These are phyloP conservation scores for Saturnia pavonia DNA, from an alignment of 2,888 invertebrate genomes.

Conservation along the genomic window DNA sequence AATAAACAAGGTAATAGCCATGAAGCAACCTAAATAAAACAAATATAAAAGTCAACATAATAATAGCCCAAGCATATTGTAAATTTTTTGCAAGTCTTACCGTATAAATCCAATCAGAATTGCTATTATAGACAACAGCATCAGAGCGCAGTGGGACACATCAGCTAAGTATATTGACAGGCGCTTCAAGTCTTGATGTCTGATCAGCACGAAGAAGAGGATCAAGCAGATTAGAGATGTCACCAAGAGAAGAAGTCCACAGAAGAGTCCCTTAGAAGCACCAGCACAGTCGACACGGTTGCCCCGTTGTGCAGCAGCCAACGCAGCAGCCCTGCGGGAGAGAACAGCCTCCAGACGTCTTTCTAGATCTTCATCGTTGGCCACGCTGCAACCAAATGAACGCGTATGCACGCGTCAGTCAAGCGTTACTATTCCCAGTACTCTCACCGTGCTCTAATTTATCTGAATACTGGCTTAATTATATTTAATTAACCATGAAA, in stretches of 20 bases:
- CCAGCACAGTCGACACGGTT: slow-evolving; percentile 97
- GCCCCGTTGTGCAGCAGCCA: slow-evolving; percentile 91
- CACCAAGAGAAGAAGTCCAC: slow-evolving; percentile 93
- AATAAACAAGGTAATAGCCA: slow-evolving; percentile 30
- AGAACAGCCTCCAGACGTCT: slow-evolving; percentile 94
- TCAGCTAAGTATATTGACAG: slow-evolving; percentile 95
- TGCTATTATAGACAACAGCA: slow-evolving; percentile 93
- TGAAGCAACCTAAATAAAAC: slow-evolving; percentile 18
- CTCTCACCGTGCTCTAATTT: slow-evolving; percentile 3
- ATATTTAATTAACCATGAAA: neutral
- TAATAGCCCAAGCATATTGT: slow-evolving; percentile 14
- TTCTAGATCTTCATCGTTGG: slow-evolving; percentile 91
- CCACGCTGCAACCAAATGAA: slow-evolving; percentile 81
- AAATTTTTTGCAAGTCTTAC: slow-evolving; percentile 68
- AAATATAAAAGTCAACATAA: neutral
- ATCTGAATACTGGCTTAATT: neutral
- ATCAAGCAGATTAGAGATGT: slow-evolving; percentile 96
- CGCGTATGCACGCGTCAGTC: slow-evolving; percentile 63
- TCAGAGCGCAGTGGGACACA: slow-evolving; percentile 93
- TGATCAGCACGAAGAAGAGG: slow-evolving; percentile 96
- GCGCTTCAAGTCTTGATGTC: slow-evolving; percentile 90
- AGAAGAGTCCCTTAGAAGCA: slow-evolving; percentile 96
- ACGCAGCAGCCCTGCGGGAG: slow-evolving; percentile 91
- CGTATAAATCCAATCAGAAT: slow-evolving; percentile 95
- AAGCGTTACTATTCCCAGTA: slow-evolving; percentile 21